Conservation (phyloP, 2,113 vertebrate species). For the Gallinago jamesoni region DNA sequence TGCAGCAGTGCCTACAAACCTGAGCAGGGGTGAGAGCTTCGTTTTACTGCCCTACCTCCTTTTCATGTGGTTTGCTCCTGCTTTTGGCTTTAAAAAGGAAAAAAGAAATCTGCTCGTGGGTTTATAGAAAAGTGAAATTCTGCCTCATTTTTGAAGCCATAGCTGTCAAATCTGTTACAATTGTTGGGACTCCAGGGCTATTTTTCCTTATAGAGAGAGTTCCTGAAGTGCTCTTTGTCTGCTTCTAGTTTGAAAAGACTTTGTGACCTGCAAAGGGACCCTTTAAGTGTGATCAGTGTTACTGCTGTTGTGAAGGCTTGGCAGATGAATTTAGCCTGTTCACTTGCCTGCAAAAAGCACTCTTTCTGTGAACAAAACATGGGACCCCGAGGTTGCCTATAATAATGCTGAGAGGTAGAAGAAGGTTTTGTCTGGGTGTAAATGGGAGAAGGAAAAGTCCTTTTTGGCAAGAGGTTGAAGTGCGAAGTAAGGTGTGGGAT, state of each 20-base stretch:
- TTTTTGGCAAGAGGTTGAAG: neutral
- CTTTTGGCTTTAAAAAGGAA: neutral
- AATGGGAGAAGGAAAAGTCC: neutral
- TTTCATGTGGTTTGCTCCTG: neutral
- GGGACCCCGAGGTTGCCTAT: neutral
- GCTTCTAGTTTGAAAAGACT: neutral
- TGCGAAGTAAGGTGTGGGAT: neutral
- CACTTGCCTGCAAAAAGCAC: neutral
- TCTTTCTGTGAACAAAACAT: neutral
- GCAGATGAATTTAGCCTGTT: neutral
- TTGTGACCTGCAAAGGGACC: neutral
- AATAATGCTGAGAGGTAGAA: neutral
- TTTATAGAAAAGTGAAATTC: neutral
- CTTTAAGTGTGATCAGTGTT: neutral
- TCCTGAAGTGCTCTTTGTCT: neutral
- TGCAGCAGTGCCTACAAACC: neutral
- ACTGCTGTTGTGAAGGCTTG: neutral
- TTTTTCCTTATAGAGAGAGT: neutral
- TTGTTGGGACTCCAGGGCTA: neutral
- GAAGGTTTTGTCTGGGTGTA: neutral
- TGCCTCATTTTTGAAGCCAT: neutral
- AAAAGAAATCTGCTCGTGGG: neutral
- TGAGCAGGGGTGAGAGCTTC: neutral
- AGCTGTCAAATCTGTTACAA: neutral
- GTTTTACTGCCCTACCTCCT: neutral